Evolutionary conservation across 2,797 vertebrate genomes (phyloP), one percentile per base, ranked within the genome.

Genomic region (Steatocranus sp.): DNA sequence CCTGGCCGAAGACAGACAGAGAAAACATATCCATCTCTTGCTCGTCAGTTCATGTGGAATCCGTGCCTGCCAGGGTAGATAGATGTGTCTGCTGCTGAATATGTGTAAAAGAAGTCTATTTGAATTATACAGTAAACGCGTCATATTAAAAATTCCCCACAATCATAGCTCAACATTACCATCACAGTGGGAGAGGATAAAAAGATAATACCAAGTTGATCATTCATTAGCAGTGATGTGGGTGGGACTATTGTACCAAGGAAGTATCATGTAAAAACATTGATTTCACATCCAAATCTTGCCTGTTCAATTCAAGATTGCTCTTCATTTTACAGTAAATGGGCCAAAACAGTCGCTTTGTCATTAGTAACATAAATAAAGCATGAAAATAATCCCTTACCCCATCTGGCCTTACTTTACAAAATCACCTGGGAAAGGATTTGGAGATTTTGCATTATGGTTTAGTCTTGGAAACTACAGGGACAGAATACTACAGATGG

Each of bases 11-110:
- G 75, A 89, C 85, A 81, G 82, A 84, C 18, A 11, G 73, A 54
- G 75, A 84, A 87, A 92, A 88, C 83, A 58, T n/a, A 86, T 87
- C 74, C 70, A 79, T 91, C 88, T 86, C 11, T 34, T 15, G 70
- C 87, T 86, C 76, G 54, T 84, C 30, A 25, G 53, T 54, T 79
- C n/a, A 32, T 54, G 78, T 61, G 17, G 23, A 54, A 81, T 74
- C 53, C 38, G n/a, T 53, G 61, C 74, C 82, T 30, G 7, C 43
- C 80, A 50, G 50, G 3, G 43, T 8, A 11, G 11, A 36, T 79
- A 41, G 36, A 32, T 17, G 27, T 48, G 10, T 80, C 43, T 46
- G 27, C 61, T 18, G 27, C 30, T 17, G 18, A 4, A 41, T 46
- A 25, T 14, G 11, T 77, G 8, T 32, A 9, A 74, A 70, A 48